Evolutionary conservation across 2,888 invertebrate genomes (phyloP), one percentile per base, ranked within the genome.

Genomic region (Eupithecia abbreviata): DNA sequence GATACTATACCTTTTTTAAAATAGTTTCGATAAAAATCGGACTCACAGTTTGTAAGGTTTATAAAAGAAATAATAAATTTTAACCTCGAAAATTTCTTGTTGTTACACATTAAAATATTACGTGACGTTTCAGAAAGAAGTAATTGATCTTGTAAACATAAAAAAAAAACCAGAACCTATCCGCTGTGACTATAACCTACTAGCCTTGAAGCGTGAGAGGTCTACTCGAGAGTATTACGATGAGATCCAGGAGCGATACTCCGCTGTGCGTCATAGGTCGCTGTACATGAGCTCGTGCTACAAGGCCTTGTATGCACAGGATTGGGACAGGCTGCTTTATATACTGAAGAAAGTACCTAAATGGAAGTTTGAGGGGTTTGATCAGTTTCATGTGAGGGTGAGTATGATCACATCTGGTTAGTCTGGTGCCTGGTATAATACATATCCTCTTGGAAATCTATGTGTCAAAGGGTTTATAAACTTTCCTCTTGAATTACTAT

Each of bases 321-420:
- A 93, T 74, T 95, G 94, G 94, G 88, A 93, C 73, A 91, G 90
- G 75, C 81, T 94, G 2, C 72, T 91, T 41, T 93, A 90, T 78
- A 79, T 95, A 10, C 79, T 95, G 62, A 91, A 87, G 75, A 91
- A 90, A 75, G 87, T 88, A 4, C 92, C 93, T 0, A 87, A 88
- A 0, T 91, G 90, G 89, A 87, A 91, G 74, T 89, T 91, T 79
- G 74, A 80, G 2, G 76, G 65, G 85, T 72, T 82, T 67, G 42
- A 75, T n/a, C 6, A 18, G 10, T 77, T 91, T 75, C 92, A 92
- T 82, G 72, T 87, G 2, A 87, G 90, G 84, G 93, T 93, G 77
- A 86, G 92, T 86, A 62, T 9, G 2, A n/a, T 41, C 6, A n/a
- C 18, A 18, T 3, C 58, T 55, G 55, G 15, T 15, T 51, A 51